These are phyloP conservation scores for Tenthredo scrophulariae DNA, from an alignment of 2,888 invertebrate species.

Conservation along the genomic window DNA sequence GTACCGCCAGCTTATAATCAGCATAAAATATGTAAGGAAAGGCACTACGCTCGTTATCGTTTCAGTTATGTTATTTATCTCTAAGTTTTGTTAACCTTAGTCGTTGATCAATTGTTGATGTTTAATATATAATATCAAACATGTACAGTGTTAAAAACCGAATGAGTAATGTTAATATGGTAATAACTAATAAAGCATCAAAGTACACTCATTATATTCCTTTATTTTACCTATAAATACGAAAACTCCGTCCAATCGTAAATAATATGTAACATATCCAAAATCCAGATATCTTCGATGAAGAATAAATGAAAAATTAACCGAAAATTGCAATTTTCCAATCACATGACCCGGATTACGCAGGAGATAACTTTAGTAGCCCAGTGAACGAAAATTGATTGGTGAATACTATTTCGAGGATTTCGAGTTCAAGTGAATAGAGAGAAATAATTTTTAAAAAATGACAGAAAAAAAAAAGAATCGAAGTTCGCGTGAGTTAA, in stretches of 20 bases:
- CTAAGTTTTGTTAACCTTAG: neutral
- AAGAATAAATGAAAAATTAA: neutral
- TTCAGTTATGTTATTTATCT: neutral
- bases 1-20: neutral
- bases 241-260: neutral
- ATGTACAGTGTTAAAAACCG: slow-evolving; percentile 9
- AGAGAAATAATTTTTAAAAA: too few species aligned
- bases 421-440: too few species aligned
- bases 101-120: slow-evolving; percentile 3
- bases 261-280: neutral
- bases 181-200: neutral
- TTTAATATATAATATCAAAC: neutral
- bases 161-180: neutral
- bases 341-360: too few species aligned
- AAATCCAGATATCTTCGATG: neutral
- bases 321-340: too few species aligned
- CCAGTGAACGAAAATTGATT: too few species aligned
- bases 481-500: too few species aligned
- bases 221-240: neutral
- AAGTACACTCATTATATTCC: neutral
- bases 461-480: too few species aligned
- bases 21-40: neutral
- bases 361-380: too few species aligned
- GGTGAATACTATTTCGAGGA: too few species aligned
- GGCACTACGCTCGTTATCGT: neutral